These are phyloP conservation scores for Andricus curvator DNA, from an alignment of 2,888 invertebrate genomes.

Conservation along the genomic window DNA sequence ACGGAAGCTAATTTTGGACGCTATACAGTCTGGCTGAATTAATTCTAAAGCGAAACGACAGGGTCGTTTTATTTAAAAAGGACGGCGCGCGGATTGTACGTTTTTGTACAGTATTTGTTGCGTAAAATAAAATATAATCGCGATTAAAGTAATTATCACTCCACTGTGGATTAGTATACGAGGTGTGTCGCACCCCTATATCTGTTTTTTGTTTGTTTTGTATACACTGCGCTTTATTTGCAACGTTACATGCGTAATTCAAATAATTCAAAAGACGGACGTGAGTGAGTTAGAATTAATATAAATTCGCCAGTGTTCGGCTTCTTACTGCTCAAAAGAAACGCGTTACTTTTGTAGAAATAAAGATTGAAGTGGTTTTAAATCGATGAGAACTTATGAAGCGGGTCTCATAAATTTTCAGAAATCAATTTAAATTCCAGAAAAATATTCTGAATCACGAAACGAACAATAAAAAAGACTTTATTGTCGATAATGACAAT, in stretches of 20 bases:
- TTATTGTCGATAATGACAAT: too few relatives aligned
- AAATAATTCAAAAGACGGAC: background rate
- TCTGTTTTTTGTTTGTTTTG: slow-evolving; percentile 1
- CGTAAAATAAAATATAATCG: slow-evolving; percentile 64
- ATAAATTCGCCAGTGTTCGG: background rate
- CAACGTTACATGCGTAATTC: background rate
- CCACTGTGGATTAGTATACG: slow-evolving; percentile 33
- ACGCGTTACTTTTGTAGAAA: background rate
- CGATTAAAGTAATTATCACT: slow-evolving; percentile 59
- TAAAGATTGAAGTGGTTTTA: background rate
- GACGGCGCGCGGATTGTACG: slow-evolving; percentile 57
- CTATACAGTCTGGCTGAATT: slow-evolving; percentile 59
- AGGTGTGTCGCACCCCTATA: slow-evolving; percentile 23
- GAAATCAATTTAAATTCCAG: background rate
- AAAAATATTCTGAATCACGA: too few relatives aligned
- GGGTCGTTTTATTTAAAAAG: slow-evolving; percentile 50
- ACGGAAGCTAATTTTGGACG: slow-evolving; percentile 70
- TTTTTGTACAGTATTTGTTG: slow-evolving; percentile 74
- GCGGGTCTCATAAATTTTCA: background rate
- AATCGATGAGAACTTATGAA: background rate
- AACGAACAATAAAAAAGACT: too few relatives aligned
- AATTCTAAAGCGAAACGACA: slow-evolving; percentile 55
- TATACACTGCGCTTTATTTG: slow-evolving; percentile 1
- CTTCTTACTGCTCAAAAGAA: background rate
- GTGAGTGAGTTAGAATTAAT: background rate